Percentiles rank a stretch among this genome's conserved stretches.
phyloP scores from a whole-genome alignment of 1,140 invertebrate genomes.

The Danaus melanippus region DNA sequence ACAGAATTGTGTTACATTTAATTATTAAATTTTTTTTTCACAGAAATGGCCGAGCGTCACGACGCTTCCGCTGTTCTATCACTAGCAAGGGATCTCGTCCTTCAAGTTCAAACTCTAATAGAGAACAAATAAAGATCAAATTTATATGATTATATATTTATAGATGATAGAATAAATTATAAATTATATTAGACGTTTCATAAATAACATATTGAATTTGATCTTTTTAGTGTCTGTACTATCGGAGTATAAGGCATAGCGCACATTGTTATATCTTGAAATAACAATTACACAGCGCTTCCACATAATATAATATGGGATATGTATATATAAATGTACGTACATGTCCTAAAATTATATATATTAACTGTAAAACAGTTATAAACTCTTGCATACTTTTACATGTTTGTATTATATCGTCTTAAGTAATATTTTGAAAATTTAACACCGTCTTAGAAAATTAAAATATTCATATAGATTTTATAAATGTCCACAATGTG shows the following conservation, averaged over 20 bases:
- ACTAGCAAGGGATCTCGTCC: constrained; percentile 86
- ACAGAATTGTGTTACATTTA: too few species aligned
- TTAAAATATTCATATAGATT: background rate
- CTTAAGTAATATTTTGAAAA: too few species aligned
- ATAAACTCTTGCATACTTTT: background rate
- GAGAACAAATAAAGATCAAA: constrained; percentile 82
- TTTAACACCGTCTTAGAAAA: background rate
- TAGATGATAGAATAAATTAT: constrained; percentile 12
- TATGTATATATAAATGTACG: too few species aligned
- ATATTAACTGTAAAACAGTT: constrained; percentile 3
- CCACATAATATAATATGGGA: too few species aligned
- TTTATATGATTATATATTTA: constrained; percentile 4
- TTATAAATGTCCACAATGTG: constrained; percentile 1
- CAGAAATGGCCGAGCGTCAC: constrained; percentile 96
- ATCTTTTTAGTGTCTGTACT: too few species aligned
- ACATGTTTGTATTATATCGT: too few species aligned
- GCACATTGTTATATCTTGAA: constrained; percentile 5
- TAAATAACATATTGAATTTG: constrained; percentile 4
- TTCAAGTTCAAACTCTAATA: constrained; percentile 91
- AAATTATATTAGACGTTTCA: constrained; percentile 11
- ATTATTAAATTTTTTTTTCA: constrained; percentile 51
- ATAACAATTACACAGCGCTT: too few species aligned
- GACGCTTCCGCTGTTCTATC: constrained; percentile 87
- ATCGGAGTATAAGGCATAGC: constrained; percentile 8
- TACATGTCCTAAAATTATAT: constrained; percentile 1